Conservation (phyloP, 2,797 vertebrate species). For the Margarornis squamiger region DNA sequence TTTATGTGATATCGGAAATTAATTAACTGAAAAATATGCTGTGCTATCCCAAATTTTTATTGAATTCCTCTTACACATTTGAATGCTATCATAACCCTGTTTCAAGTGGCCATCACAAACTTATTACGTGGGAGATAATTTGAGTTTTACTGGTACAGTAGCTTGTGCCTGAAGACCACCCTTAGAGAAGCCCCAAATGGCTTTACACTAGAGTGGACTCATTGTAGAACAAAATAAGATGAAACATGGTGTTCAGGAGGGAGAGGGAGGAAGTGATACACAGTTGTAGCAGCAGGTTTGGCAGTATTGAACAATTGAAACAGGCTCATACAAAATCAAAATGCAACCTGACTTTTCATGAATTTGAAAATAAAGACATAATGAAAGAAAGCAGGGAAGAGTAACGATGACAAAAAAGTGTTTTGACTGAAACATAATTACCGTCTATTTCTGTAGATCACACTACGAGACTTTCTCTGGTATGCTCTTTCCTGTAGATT, state of each 20-base stretch:
- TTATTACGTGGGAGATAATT: background rate
- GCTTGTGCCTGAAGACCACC: conserved; percentile 40
- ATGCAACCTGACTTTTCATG: background rate
- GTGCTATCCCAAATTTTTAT: background rate
- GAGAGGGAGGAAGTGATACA: background rate
- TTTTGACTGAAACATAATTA: background rate
- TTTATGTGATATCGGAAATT: conserved; percentile 8
- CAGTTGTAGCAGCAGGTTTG: background rate
- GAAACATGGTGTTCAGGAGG: background rate
- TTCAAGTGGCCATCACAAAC: background rate
- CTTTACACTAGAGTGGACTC: conserved; percentile 26
- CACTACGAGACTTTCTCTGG: background rate
- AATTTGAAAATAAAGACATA: background rate
- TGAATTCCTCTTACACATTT: background rate
- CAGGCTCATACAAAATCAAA: background rate
- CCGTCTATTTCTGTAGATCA: background rate
- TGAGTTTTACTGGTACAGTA: conserved; percentile 14
- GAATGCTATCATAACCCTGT: background rate
- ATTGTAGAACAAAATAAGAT: conserved; percentile 38
- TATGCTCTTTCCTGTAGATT: background rate
- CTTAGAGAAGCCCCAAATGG: background rate
- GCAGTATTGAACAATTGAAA: background rate
- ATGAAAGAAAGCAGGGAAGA: background rate
- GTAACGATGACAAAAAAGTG: background rate
- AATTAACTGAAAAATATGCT: conserved; percentile 28